Conservation (phyloP, 2,888 invertebrate species). For the Tromatobia lineatoria region DNA sequence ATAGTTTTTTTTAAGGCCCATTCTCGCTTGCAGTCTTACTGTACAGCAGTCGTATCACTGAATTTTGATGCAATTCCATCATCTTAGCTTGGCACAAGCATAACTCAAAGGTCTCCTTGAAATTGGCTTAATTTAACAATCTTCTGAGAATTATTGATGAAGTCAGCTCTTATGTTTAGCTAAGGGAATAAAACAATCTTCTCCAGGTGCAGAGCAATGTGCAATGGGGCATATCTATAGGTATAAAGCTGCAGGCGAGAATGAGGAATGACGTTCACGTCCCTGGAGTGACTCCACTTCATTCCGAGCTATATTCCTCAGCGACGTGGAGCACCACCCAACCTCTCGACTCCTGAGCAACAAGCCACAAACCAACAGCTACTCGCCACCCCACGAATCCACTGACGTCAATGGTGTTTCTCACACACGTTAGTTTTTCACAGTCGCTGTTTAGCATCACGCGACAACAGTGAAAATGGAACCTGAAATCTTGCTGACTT, state of each 20-base stretch:
- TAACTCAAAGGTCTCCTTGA: not conserved
- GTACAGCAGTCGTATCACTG: conserved; percentile 5
- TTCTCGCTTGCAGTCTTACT: not conserved
- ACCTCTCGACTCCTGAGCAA: conserved; percentile 48
- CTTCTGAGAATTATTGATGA: conserved; percentile 2
- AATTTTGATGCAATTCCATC: not conserved
- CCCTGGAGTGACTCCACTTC: conserved; percentile 55
- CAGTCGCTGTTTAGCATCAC: not conserved
- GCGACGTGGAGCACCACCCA: conserved; percentile 36
- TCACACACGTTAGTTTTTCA: conserved; percentile 20
- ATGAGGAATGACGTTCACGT: conserved; percentile 49
- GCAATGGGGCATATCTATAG: not conserved
- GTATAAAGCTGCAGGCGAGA: conserved; percentile 20
- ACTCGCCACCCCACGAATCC: conserved; percentile 33
- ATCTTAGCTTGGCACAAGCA: not conserved
- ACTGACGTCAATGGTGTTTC: conserved; percentile 69
- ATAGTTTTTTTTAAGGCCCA: too few relatives aligned
- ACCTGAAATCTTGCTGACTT: conserved; percentile 12
- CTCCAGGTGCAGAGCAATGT: conserved; percentile 12
- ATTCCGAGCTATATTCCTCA: conserved; percentile 45
- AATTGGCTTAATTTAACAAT: conserved; percentile 4
- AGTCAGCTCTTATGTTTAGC: conserved; percentile 10
- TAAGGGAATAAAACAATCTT: conserved; percentile 39
- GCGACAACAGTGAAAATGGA: conserved; percentile 3
- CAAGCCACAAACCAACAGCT: conserved; percentile 53